Conservation (phyloP, 2,888 invertebrate genomes). For the Spodoptera picta region DNA sequence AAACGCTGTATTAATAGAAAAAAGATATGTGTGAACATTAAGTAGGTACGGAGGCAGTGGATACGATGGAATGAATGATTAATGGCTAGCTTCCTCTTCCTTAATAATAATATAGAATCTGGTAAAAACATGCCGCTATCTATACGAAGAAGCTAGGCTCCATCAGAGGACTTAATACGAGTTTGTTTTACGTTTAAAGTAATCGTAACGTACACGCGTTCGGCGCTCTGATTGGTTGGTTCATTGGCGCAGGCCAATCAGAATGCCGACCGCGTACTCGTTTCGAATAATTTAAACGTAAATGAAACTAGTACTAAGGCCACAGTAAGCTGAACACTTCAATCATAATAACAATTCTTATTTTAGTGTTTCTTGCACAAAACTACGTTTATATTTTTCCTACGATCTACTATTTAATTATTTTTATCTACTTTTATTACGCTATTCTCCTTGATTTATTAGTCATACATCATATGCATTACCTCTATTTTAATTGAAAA, state of each 20-base stretch:
- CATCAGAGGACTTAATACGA: slow-evolving; percentile 15
- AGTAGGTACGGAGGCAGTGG: slow-evolving; percentile 48
- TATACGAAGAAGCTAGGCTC: slow-evolving; percentile 51
- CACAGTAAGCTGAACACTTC: slow-evolving; percentile 30
- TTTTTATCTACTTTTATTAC: slow-evolving; percentile 13
- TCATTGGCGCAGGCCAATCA: too few relatives aligned
- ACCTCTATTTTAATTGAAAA: neutral
- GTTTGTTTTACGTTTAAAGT: too few relatives aligned
- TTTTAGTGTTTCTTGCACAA: slow-evolving; percentile 33
- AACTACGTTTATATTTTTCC: slow-evolving; percentile 10
- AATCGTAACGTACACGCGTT: too few relatives aligned
- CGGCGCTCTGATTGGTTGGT: too few relatives aligned
- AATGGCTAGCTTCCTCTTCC: slow-evolving; percentile 63
- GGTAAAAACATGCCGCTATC: slow-evolving; percentile 50
- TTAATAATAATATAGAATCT: slow-evolving; percentile 48
- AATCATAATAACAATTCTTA: slow-evolving; percentile 35
- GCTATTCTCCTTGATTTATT: slow-evolving; percentile 17
- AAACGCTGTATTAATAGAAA: slow-evolving; percentile 43
- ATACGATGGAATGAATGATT: slow-evolving; percentile 65
- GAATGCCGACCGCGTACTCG: too few relatives aligned
- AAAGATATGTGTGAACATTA: slow-evolving; percentile 47
- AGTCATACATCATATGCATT: neutral
- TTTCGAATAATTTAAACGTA: too few relatives aligned
- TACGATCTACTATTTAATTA: slow-evolving; percentile 11
- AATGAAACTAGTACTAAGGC: too few relatives aligned